Base-by-base conservation (phyloP, 1,140 invertebrate species). In the Caenorhabditis latens region DNA sequence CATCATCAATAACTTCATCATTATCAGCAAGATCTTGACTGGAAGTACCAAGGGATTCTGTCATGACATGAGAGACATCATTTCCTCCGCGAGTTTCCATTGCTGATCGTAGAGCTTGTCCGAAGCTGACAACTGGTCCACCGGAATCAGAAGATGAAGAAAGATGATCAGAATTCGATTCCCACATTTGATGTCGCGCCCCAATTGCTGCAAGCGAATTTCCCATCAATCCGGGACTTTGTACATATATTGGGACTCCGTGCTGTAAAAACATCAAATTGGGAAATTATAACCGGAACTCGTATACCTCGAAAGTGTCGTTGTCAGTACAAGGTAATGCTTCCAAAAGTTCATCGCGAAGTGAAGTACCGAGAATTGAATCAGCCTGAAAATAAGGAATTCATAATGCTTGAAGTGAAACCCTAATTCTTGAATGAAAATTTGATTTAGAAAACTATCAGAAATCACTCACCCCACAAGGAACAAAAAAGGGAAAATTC, bases 81-180 rank as follows among this genome's bases (percentile, higher is more conserved):
- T 46, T 4, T 13, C 42, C 71, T 3, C 24, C 40, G 21, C 71
- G 50, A 13, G n/a, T 24, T 14, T 75, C 84, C 84, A 85, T 85
- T 7, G 86, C 86, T 16, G 86, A 86, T 65, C 86, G n/a, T n/a
- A 86, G 71, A 16, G 86, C 86, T 24, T 86, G 86, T 19, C 86
- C 86, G 42, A 86, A 86, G 24, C 86, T 86, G 40, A 83, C 86
- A 48, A 71, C 65, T 9, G 55, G 48, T 8, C 86, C 75, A 24
- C 61, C 48, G n/a, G 63, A 71, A 9, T 46, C 86, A 55, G 86
- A 86, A 63, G 86, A 86, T 4, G 86, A 86, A 19, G 86, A 83
- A 6, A 84, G 46, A 24, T 42, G 71, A 48, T 79, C 71, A 4
- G 71, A 79, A 19, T 14, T 79, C 5, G 71, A 79, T 53, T 79